A percentile compares a stretch with the other conserved stretches of the same genome.
These are phyloP conservation scores for Pipistrellus nathusii DNA, from an alignment of 2,797 vertebrate genomes.

Conservation along the genomic window DNA sequence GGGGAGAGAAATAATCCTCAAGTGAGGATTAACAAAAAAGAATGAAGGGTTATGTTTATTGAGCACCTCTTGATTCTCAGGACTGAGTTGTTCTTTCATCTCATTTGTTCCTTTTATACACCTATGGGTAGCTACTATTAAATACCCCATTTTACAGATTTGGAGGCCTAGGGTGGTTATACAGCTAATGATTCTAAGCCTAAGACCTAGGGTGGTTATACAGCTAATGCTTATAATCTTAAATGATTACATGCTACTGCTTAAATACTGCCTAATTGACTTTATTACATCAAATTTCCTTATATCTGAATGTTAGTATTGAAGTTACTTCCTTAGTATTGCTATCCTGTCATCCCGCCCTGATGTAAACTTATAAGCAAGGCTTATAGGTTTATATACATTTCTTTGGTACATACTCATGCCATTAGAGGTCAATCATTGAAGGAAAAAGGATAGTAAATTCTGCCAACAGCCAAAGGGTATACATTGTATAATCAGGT, in stretches of 20 bases:
- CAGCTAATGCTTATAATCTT: neutral
- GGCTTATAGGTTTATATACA: neutral
- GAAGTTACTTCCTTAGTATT: neutral
- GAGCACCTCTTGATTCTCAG: neutral
- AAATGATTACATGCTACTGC: neutral
- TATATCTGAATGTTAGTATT: neutral
- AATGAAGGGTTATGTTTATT: neutral
- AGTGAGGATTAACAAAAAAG: too few species aligned
- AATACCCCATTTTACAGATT: neutral
- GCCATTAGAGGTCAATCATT: neutral
- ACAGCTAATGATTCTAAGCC: neutral
- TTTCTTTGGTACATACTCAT: neutral
- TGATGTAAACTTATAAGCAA: neutral
- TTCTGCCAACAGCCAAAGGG: neutral
- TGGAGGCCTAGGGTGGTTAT: neutral
- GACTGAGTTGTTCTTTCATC: neutral
- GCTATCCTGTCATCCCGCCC: neutral
- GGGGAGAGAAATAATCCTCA: too few species aligned
- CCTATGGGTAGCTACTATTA: neutral
- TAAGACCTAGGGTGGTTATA: neutral
- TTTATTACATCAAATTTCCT: slow-evolving; percentile 13
- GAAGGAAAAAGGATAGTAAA: neutral
- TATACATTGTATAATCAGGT: slow-evolving; percentile 32
- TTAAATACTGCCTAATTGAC: neutral
- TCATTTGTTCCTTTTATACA: neutral